Conservation (phyloP, 2,113 vertebrate species). For the Hippocampus abdominalis region DNA sequence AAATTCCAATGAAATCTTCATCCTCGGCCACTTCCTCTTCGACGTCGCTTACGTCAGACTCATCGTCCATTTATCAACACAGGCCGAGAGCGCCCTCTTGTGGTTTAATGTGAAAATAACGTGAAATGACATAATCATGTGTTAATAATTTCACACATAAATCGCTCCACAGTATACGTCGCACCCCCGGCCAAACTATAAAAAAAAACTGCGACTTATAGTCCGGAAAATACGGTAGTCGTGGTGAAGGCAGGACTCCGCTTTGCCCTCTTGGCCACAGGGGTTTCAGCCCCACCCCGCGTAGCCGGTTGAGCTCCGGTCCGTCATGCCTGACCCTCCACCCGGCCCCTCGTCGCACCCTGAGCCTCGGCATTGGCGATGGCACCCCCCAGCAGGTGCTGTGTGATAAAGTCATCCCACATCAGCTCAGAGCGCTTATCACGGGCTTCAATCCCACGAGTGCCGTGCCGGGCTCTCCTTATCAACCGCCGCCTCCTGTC, state of each 20-base stretch:
- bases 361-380: conserved; percentile 18
- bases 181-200: too few relatives aligned
- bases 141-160: too few relatives aligned
- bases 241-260: conserved; percentile 17
- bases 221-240: too few relatives aligned
- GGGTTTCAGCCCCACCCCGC: conserved; percentile 10
- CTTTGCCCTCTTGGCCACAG: neutral
- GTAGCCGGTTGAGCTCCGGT: conserved; percentile 14
- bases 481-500: conserved; percentile 60
- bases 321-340: conserved; percentile 17
- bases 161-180: too few relatives aligned
- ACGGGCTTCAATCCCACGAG: conserved; percentile 55
- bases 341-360: conserved; percentile 10
- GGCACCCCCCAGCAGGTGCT: conserved; percentile 30
- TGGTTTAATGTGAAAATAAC: too few relatives aligned
- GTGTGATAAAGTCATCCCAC: conserved; percentile 69
- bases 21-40: too few relatives aligned
- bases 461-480: conserved; percentile 65
- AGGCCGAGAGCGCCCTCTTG: too few relatives aligned
- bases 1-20: too few relatives aligned
- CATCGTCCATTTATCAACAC: too few relatives aligned
- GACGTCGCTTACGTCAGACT: too few relatives aligned
- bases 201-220: too few relatives aligned
- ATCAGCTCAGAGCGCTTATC: conserved; percentile 65
- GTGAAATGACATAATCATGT: too few relatives aligned